A percentile compares a stretch with the other conserved stretches of the same genome.
These are phyloP conservation scores for Meloidogyne chitwoodi DNA, from an alignment of 1,140 invertebrate species.

Conservation along the genomic window DNA sequence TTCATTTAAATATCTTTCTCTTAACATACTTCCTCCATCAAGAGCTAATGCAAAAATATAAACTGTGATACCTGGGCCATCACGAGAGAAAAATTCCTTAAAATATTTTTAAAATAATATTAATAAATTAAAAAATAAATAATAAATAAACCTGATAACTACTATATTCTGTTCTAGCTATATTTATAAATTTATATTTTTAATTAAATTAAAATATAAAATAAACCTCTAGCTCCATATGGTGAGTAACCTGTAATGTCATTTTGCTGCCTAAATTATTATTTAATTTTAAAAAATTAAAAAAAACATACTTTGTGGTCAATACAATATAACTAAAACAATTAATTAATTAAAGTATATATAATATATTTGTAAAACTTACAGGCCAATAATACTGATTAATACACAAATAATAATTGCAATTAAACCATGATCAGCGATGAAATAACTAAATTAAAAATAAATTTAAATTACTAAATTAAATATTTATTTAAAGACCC, in stretches of 20 bases:
- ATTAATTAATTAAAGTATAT: neutral
- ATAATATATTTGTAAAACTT: slow-evolving; percentile 2
- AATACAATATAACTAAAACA: neutral
- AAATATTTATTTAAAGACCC: too few relatives aligned
- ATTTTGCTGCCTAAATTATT: slow-evolving; percentile 52
- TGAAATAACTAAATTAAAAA: neutral
- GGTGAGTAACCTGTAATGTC: slow-evolving; percentile 58
- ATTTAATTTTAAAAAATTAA: neutral
- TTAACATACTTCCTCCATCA: slow-evolving; percentile 54
- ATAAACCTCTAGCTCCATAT: slow-evolving; percentile 47
- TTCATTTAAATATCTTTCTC: slow-evolving; percentile 50
- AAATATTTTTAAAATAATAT: neutral
- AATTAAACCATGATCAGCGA: slow-evolving; percentile 5
- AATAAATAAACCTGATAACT: neutral
- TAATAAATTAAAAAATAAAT: neutral
- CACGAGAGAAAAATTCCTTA: slow-evolving; percentile 48
- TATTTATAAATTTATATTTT: neutral
- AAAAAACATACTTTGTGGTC: slow-evolving; percentile 14
- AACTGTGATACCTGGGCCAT: slow-evolving; percentile 48
- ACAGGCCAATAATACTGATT: slow-evolving; percentile 47
- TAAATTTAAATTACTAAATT: neutral
- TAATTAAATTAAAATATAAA: neutral
- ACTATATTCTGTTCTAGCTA: slow-evolving; percentile 48
- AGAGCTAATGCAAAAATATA: slow-evolving; percentile 52
- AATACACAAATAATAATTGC: slow-evolving; percentile 56